Base-by-base conservation (phyloP, 2,797 vertebrate genomes). In the Sebastes variabilis region DNA sequence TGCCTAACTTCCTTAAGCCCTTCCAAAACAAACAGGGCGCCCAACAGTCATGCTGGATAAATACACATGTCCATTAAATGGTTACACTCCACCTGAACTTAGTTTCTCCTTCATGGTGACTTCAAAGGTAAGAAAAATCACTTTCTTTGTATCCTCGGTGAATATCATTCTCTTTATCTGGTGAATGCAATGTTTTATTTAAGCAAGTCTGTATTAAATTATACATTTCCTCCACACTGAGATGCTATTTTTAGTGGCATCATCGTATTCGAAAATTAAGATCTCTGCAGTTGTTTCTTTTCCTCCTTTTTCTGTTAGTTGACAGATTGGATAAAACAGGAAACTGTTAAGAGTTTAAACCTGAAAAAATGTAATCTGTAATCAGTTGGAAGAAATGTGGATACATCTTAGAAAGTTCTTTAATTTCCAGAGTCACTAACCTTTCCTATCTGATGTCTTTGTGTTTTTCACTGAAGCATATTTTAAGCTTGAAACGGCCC, bases 11-110 rank as follows among this genome's bases (percentile, higher is more conserved):
- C 95, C 95, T 95, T 85, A 67, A 90, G 87, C 78, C 87, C 61
- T 88, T 95, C 95, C 95, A 96, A 96, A 94, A 94, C 90, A 95
- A 96, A 96, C 94, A 96, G 64, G 86, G 90, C 71, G 80, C 81
- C 90, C 80, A 92, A 91, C 93, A 94, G 90, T 93, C 92, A 88
- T 76, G 86, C 91, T 93, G 94, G 92, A 93, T 94, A 95, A 95
- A 96, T 84, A 93, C 89, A 92, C 90, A 87, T 82, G 87, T 90
- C 89, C 82, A 90, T 92, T 93, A 91, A 94, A 93, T 79, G 77
- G 89, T 86, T 89, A 90, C 85, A 93, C 93, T 92, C 84, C 82
- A 88, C 85, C 90, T 92, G 90, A 93, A 93, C 87, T 80, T 81
- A 67, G 64, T 86, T 90, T 92, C 83, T 87, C 83, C 87, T 91